Conservation (phyloP, 2,797 vertebrate genomes). For the Champsocephalus gunnari region DNA sequence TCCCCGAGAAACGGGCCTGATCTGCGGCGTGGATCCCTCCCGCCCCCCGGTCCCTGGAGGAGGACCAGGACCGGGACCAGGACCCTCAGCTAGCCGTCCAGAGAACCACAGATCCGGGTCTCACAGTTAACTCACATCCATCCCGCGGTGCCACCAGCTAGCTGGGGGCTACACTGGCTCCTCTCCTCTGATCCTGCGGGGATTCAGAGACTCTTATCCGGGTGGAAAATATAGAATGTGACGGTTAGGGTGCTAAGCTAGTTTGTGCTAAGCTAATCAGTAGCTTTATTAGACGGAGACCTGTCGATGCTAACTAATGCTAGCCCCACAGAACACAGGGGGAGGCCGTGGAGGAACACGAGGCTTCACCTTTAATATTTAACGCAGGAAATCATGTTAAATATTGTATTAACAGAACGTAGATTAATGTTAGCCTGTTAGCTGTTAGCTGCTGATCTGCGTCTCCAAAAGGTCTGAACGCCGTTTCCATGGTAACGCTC, state of each 20-base stretch:
- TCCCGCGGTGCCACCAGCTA: background rate
- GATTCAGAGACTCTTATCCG: background rate
- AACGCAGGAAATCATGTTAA: background rate
- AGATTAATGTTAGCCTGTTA: background rate
- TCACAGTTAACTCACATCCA: conserved; percentile 48
- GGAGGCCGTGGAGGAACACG: background rate
- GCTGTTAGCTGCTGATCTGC: background rate
- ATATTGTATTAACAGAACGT: background rate
- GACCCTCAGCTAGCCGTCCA: too few relatives aligned
- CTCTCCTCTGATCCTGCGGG: background rate
- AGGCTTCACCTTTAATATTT: background rate
- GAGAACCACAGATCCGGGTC: background rate
- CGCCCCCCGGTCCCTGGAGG: background rate
- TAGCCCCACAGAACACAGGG: too few relatives aligned
- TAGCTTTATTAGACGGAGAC: conserved; percentile 1
- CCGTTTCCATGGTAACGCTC: conserved; percentile 75
- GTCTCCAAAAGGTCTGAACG: conserved; percentile 29
- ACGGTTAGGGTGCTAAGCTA: background rate
- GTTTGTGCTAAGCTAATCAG: conserved; percentile 17
- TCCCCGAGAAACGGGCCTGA: background rate
- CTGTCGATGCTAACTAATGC: background rate
- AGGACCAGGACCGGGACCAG: background rate
- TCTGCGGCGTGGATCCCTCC: background rate
- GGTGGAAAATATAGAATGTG: background rate
- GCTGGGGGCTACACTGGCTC: background rate